Conservation (phyloP, 2,797 vertebrate species). For the Intellagama lesueurii region DNA sequence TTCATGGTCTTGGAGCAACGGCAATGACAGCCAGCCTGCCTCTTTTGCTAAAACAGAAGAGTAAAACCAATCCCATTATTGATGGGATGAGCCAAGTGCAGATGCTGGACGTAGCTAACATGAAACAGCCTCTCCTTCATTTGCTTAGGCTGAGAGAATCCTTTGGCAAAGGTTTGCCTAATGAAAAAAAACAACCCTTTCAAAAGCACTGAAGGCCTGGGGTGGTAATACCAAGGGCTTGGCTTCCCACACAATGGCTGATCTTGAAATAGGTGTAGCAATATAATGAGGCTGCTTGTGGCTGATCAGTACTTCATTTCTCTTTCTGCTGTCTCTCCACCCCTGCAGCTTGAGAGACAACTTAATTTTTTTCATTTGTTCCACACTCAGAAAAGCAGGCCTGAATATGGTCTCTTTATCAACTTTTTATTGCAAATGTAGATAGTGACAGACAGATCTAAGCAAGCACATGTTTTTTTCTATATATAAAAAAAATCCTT, state of each 20-base stretch:
- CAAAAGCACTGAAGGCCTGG: neutral
- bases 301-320: neutral
- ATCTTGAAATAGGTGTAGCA: neutral
- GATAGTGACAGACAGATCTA: constrained; percentile 60
- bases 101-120: neutral
- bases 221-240: neutral
- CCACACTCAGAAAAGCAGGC: neutral
- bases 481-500: constrained; percentile 67
- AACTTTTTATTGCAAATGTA: constrained; percentile 70
- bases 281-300: neutral
- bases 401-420: constrained; percentile 42
- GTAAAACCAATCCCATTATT: neutral
- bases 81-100: neutral
- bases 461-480: constrained; percentile 30
- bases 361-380: neutral
- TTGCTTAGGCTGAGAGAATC: neutral
- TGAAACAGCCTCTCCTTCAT: neutral
- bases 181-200: neutral
- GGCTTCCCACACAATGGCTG: neutral
- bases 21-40: too few species aligned
- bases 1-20: neutral
- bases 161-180: neutral
- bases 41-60: neutral
- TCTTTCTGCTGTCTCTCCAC: neutral
- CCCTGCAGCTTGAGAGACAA: neutral